phyloP scores from a whole-genome alignment of 2,888 invertebrate species.

The Timema cristinae region DNA sequence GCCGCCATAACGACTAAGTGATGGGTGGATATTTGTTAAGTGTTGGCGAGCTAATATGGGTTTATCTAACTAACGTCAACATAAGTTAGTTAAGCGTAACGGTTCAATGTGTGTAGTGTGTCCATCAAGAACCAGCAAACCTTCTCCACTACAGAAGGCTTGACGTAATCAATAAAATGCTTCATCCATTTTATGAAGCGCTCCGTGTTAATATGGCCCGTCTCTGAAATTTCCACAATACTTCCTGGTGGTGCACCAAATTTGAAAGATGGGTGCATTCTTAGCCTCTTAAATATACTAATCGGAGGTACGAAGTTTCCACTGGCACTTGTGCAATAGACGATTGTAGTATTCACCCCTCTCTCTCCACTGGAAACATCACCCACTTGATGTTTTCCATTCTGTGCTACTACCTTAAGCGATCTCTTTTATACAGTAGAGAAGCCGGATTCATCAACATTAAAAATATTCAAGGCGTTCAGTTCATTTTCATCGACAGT shows the following conservation, averaged over 20 bases:
- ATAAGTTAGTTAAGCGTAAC: too few relatives aligned
- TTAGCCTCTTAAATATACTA: conserved; percentile 34
- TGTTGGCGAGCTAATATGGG: too few relatives aligned
- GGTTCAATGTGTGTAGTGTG: too few relatives aligned
- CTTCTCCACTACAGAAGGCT: conserved; percentile 31
- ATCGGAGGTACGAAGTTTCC: conserved; percentile 34
- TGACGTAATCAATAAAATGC: conserved; percentile 30
- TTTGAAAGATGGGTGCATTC: conserved; percentile 29
- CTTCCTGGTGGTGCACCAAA: conserved; percentile 29
- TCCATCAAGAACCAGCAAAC: conserved; percentile 36
- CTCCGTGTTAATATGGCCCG: conserved; percentile 34
- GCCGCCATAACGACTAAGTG: too few relatives aligned
- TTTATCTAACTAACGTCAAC: too few relatives aligned
- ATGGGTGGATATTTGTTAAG: too few relatives aligned
- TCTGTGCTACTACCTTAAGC: conserved; percentile 30
- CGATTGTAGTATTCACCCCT: conserved; percentile 32
- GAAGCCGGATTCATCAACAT: conserved; percentile 34
- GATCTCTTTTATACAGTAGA: conserved; percentile 32
- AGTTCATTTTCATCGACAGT: too few relatives aligned
- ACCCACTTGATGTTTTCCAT: conserved; percentile 33
- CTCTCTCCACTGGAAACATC: conserved; percentile 32
- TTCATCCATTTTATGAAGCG: conserved; percentile 45
- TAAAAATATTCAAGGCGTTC: conserved; percentile 26
- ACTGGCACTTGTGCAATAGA: conserved; percentile 31
- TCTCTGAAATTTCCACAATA: conserved; percentile 28